Percentiles rank a stretch among this genome's conserved stretches.
Evolutionary conservation across 2,113 vertebrate species (phyloP).

Genomic region (Pimephales promelas): DNA sequence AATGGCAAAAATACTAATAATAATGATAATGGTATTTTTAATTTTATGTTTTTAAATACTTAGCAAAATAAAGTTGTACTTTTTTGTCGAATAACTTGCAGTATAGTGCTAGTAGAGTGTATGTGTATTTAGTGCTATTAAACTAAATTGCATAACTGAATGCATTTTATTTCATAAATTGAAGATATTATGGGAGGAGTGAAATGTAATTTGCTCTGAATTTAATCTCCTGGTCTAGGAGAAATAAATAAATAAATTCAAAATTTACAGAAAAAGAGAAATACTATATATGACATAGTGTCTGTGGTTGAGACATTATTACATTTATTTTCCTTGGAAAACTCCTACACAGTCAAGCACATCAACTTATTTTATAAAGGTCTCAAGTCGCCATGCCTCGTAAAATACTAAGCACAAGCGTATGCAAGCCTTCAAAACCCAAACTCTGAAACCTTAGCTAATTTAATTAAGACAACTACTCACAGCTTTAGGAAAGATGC

Average conservation of each 20-base stretch:
- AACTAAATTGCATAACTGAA: neutral
- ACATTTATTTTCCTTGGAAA: constrained; percentile 47
- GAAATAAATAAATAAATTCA: neutral
- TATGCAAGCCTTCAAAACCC: constrained; percentile 53
- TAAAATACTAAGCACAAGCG: constrained; percentile 62
- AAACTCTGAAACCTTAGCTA: constrained; percentile 39
- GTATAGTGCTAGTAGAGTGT: neutral
- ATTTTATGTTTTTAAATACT: neutral
- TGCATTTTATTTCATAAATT: neutral
- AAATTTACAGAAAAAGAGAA: neutral
- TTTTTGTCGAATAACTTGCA: neutral
- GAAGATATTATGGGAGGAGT: neutral
- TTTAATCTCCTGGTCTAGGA: neutral
- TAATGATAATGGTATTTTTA: neutral
- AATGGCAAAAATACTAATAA: neutral
- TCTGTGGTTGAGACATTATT: constrained; percentile 14
- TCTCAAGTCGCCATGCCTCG: constrained; percentile 48
- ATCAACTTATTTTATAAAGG: constrained; percentile 56
- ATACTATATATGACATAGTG: neutral
- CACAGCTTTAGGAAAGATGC: constrained; percentile 51
- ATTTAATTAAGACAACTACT: constrained; percentile 63
- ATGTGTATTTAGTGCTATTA: neutral
- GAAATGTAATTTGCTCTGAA: neutral
- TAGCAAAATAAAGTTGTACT: neutral
- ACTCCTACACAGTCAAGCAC: constrained; percentile 48